Evolutionary conservation across 2,797 vertebrate species (phyloP).

Genomic region (Mormyrus hasselquistii): DNA sequence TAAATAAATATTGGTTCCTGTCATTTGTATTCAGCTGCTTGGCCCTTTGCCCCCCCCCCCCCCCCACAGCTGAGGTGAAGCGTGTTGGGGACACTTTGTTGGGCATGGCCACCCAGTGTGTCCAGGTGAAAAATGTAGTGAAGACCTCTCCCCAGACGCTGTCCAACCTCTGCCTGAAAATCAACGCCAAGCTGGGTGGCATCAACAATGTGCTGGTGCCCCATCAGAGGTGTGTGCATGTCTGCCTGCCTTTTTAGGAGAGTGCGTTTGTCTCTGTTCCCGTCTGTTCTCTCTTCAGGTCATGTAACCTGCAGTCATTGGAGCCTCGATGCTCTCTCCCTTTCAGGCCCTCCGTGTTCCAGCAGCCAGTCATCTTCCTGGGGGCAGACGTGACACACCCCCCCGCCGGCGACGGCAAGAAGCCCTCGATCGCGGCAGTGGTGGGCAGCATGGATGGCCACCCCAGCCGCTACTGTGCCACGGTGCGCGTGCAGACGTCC

Average conservation of each 20-base stretch:
- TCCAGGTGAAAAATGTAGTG: constrained; percentile 98
- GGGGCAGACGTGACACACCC: constrained; percentile 94
- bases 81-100: constrained; percentile 94
- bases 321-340: constrained; percentile 79
- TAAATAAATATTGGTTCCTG: neutral
- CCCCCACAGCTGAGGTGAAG: constrained; percentile 87
- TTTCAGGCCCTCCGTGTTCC: constrained; percentile 88
- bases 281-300: neutral
- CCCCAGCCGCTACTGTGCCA: constrained; percentile 97
- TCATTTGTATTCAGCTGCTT: neutral
- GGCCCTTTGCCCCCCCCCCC: neutral
- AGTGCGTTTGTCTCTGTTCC: too few species aligned
- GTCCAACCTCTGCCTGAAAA: constrained; percentile 98
- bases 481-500: constrained; percentile 91
- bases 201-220: constrained; percentile 98
- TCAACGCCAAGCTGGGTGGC: constrained; percentile 95
- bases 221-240: constrained; percentile 82
- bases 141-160: constrained; percentile 97
- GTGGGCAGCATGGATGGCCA: constrained; percentile 98
- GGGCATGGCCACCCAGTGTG: constrained; percentile 97
- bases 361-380: constrained; percentile 95
- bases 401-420: constrained; percentile 90
- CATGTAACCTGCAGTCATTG: constrained; percentile 32
- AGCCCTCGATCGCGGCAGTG: constrained; percentile 91
- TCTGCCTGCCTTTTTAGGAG: neutral